Evolutionary conservation across 2,113 vertebrate genomes (phyloP), one percentile per base, ranked within the genome.

Genomic region (Microtus ochrogaster): DNA sequence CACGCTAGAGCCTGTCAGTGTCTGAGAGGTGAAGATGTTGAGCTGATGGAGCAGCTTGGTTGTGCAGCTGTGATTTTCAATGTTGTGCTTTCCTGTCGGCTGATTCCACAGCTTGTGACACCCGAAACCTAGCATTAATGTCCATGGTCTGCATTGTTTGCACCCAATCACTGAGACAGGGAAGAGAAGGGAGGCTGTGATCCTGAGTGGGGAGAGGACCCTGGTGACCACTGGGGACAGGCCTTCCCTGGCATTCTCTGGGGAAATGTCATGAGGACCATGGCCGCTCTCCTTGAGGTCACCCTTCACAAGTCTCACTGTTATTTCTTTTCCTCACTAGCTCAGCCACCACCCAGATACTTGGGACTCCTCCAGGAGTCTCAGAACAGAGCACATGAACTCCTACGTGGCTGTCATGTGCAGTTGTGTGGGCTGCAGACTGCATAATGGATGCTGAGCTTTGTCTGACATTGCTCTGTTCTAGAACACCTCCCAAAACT

Each of bases 251-350:
- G 66, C 7, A 2, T 55, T 81, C 63, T 90, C 28, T 63, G 13
- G 24, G 24, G 55, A 83, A 83, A 28, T 28, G 55, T 63, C 83
- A 58, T 0, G 0, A 24, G 77, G 82, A 36, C 22, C 33, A 0
- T 11, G 22, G 30, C 36, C 78, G 83, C 41, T 28, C 52, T 93
- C 55, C 30, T 33, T 63, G 68, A 94, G 90, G 61, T 79, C 87
- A 65, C 36, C 68, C 39, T 44, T 73, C 49, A 73, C 5, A 26
- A n/a, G 7, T 36, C 24, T 91, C 87, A 44, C 30, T 58, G 52
- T 30, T 89, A n/a, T 94, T 89, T 96, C 81, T 36, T 77, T 79
- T 89, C 92, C 72, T 30, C 76, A 14, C 39, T 28, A 77, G 44
- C 5, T 28, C 79, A 84, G 65, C 22, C 70, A 93, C 85, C 89